Conservation (phyloP, 1,140 invertebrate species). For the Colletes gigas region DNA sequence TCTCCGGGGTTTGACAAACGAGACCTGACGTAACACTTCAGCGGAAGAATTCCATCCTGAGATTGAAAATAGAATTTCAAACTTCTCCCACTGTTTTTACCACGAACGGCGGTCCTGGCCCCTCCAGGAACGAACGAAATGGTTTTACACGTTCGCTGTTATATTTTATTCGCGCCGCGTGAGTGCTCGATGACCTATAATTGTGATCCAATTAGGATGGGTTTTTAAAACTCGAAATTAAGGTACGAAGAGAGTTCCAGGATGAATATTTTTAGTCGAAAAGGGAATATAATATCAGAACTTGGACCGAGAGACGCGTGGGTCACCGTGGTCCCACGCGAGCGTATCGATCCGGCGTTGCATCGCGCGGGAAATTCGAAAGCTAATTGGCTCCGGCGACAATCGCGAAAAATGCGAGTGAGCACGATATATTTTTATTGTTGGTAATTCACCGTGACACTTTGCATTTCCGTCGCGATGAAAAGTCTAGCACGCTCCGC, state of each 20-base stretch:
- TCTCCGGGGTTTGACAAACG: slow-evolving; percentile 16
- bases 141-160: no score
- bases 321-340: no score
- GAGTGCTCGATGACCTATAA: no score
- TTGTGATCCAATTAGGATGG: no score
- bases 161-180: no score
- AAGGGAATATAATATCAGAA: no score
- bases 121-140: background rate
- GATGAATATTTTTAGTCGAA: no score
- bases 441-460: background rate
- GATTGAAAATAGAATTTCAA: slow-evolving; percentile 27
- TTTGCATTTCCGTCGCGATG: background rate
- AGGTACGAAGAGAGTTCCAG: no score
- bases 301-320: no score
- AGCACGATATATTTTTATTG: background rate
- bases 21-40: slow-evolving; percentile 5
- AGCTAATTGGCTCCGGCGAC: background rate
- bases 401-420: background rate
- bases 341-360: no score
- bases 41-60: slow-evolving; percentile 25
- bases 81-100: background rate
- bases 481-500: background rate
- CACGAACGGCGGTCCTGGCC: background rate
- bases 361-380: no score
- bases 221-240: no score